Evolutionary conservation across 1,140 invertebrate species (phyloP), one percentile per base, ranked within the genome.

Genomic region (Drosophila cardini): DNA sequence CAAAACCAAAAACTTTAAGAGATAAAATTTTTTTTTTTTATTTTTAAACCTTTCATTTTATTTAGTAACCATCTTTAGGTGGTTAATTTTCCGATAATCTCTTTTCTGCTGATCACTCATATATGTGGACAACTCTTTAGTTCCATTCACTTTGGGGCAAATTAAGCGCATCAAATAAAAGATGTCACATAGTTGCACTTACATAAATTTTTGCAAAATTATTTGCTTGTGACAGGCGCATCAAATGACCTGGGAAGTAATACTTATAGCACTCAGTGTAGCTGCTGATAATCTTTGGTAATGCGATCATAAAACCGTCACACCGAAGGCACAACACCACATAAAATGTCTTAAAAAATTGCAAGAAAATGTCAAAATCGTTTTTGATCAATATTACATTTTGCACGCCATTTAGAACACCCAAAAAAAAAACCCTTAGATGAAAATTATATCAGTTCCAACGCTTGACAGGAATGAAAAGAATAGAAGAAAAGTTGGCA

Each of bases 241-340:
- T 53, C 79, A 45, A 87, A 86, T 83, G 64, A 32, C 48, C 62
- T 71, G 72, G 65, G 62, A 78, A 43, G 42, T 30, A 53, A 40
- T 50, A 46, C 32, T 43, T 21, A n/a, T 4, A 4, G 1, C 9
- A 36, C 15, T 13, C 15, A 9, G n/a, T 43, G 43, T 43, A 32
- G 26, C 10, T 57, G 9, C 43, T 70, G 34, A 13, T 64, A 64
- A 63, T 70, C 58, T 62, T 61, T 36, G 38, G 72, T 87, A 87
- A 89, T 89, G 76, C 65, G 84, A 83, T 83, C 83, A 72, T 87
- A 83, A 87, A 89, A 89, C 72, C 76, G 72, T 89, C 83, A 83
- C 57, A 52, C 56, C 68, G 69, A 60, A 57, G 78, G 53, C 83
- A 83, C 61, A 86, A 87, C 84, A 86, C 45, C 69, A 56, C 68